Evolutionary conservation across 2,113 vertebrate genomes (phyloP), one percentile per base, ranked within the genome.

Genomic region (Benitochromis conjunctus): DNA sequence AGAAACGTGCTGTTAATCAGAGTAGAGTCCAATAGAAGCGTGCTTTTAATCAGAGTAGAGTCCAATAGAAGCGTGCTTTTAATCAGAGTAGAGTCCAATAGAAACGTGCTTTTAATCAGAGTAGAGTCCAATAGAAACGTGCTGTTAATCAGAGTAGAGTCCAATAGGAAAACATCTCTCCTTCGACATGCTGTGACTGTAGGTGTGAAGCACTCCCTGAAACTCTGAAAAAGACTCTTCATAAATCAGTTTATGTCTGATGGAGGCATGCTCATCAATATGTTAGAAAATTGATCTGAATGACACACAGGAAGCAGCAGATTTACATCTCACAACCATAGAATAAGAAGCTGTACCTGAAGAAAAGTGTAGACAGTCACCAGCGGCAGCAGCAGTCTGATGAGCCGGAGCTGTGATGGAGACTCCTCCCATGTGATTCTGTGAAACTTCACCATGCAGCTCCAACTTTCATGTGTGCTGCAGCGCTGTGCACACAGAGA

Each of bases 401-500:
- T 0, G 19, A 58, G 13, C 62, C 5, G 12, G 11, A 51, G 4
- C 34, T 66, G 60, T 0, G 2, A 54, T 21, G 36, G 43, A 71
- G 64, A 19, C 64, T 80, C 21, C 31, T 76, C 76, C 62, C 41
- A 16, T 80, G 66, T 84, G 66, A 46, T 24, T 43, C 38, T 69
- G 12, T 19, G 58, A 31, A 62, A 53, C 79, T 78, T 78, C 84
- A 58, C 19, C 5, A 53, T 85, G 53, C 84, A 80, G 84, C 62
- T 46, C 19, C 16, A 74, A 58, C n/a, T 81, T 79, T 85, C 83
- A 18, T 48, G 18, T 56, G 1, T 46, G 56, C 55, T 83, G 55
- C 84, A 26, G 64, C 3, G 13, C 21, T 41, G 46, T 83, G 86
- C 54, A 43, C 2, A 2, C 90, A 48, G 21, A 92, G 92, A 92